Conservation (phyloP, 2,888 invertebrate genomes). For the Buathra laborator region DNA sequence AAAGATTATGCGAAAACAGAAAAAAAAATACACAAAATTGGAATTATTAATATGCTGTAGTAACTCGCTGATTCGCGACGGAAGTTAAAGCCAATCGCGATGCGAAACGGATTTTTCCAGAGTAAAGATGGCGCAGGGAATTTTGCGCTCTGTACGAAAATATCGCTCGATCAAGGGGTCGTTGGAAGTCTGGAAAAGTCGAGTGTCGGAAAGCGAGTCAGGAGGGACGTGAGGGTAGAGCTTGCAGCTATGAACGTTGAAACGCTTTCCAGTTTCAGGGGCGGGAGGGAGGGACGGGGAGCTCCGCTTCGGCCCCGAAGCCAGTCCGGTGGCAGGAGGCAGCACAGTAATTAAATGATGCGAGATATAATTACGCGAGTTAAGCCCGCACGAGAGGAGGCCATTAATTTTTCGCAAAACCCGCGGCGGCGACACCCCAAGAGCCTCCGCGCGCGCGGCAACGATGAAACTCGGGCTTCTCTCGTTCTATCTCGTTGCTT, state of each 20-base stretch:
- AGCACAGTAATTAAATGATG: constrained; percentile 77
- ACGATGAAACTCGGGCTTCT: constrained; percentile 40
- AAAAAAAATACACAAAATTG: constrained; percentile 13
- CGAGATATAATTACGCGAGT: constrained; percentile 77
- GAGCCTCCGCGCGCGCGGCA: constrained; percentile 5
- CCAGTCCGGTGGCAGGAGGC: constrained; percentile 30
- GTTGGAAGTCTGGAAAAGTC: constrained; percentile 9
- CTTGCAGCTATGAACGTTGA: constrained; percentile 8
- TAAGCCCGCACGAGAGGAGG: constrained; percentile 61
- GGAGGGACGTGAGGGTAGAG: not conserved
- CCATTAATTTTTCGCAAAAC: constrained; percentile 72
- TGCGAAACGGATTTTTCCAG: constrained; percentile 35
- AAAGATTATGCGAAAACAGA: constrained; percentile 7
- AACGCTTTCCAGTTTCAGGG: constrained; percentile 43
- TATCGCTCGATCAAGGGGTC: constrained; percentile 40
- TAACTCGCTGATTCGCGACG: constrained; percentile 32
- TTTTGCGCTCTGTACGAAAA: constrained; percentile 24
- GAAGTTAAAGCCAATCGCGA: not conserved
- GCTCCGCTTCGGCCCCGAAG: constrained; percentile 20
- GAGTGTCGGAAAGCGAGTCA: not conserved
- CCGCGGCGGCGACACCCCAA: constrained; percentile 44
- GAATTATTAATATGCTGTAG: constrained; percentile 41
- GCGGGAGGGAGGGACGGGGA: not conserved
- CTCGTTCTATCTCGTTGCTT: constrained; percentile 19
- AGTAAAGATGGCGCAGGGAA: not conserved